Evolutionary conservation across 1,140 invertebrate species (phyloP), one percentile per base, ranked within the genome.

Genomic region (Cheumatopsyche charites): DNA sequence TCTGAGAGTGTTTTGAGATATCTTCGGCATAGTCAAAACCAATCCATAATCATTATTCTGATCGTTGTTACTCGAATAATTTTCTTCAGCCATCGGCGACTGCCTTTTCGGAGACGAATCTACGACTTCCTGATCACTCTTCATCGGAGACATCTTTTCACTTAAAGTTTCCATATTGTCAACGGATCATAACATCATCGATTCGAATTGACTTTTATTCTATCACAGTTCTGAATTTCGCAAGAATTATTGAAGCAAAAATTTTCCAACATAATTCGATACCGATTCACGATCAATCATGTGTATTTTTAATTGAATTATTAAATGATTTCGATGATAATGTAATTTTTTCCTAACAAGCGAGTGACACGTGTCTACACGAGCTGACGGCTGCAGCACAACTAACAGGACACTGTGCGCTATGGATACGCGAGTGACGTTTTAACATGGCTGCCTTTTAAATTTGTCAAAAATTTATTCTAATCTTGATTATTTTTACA

Each of bases 111-210:
- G 19, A 9, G 62, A 65, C n/a, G 29, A 6, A 6, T 6, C 26
- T 12, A 62, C 1, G 4, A 42, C 26, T 21, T 66, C 63, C 11
- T 21, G 41, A 25, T 66, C 63, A 15, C 15, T 43, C 19, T 66
- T 66, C 5, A 66, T 66, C 42, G 63, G 63, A n/a, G 63, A 66
- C 43, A 45, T 12, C 47, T 66, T 66, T 25, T 42, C 36, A 26
- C 21, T 66, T 23, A 66, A 26, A 6, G 63, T 66, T 26, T 66
- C 63, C 63, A 66, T 66, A 9, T 47, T 47, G 9, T 25, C 55
- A 11, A 19, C n/a, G n/a, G 11, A 13, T 47, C 43, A 47, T 47
- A 47, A 47, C 43, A 47, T 15, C 43, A 47, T 13, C 29, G 29
- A 36, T 9, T 4, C 9, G 9, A 36, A 36, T 36, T 36, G 3